phyloP scores from a whole-genome alignment of 2,113 vertebrate species.

The Urocolius indicus region DNA sequence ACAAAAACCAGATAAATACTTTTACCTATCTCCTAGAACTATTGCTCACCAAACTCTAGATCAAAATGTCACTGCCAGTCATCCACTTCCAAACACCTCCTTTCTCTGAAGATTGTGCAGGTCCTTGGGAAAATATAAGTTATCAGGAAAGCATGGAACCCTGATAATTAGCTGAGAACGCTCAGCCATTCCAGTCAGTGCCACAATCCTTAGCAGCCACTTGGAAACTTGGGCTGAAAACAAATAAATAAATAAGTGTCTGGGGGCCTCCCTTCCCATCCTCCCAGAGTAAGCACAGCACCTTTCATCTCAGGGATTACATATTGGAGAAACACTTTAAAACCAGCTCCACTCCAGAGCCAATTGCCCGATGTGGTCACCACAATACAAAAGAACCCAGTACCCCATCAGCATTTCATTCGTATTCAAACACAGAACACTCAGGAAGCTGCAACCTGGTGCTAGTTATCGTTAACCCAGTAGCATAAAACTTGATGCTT shows the following conservation, averaged over 20 bases:
- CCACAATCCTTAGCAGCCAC: not conserved
- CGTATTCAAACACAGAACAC: not conserved
- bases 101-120: not conserved
- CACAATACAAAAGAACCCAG: not conserved
- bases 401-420: not conserved
- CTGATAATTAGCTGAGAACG: not conserved
- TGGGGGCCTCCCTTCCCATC: not conserved
- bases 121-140: not conserved
- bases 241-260: not conserved
- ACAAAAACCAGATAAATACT: not conserved
- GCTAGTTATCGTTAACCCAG: not conserved
- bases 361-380: rapidly evolving
- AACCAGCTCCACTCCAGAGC: not conserved
- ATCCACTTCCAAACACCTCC: not conserved
- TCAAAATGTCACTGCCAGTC: not conserved
- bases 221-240: not conserved
- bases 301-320: not conserved
- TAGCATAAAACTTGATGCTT: not conserved
- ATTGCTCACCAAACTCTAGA: not conserved
- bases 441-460: not conserved
- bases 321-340: not conserved
- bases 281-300: not conserved
- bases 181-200: not conserved
- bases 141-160: not conserved
- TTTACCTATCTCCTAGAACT: not conserved